Conservation (phyloP, 2,797 vertebrate species). For the Rhadinocentrus ornatus region DNA sequence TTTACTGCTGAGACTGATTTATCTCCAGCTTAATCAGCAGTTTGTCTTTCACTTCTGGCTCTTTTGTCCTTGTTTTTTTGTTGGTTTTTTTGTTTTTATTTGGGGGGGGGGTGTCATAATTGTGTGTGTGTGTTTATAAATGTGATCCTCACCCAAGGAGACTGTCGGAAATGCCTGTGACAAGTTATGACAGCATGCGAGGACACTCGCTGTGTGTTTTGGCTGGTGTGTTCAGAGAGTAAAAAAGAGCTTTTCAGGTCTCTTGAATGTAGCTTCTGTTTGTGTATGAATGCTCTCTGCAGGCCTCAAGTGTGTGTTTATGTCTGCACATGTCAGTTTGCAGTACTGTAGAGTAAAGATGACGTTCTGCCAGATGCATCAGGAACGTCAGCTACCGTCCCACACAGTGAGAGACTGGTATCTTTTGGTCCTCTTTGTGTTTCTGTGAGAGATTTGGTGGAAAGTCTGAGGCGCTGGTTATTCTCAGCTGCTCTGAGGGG, state of each 20-base stretch:
- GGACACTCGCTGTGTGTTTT: slow-evolving; percentile 63
- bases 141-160: slow-evolving; percentile 36
- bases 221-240: slow-evolving; percentile 40
- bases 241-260: slow-evolving; percentile 63
- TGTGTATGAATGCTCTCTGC: slow-evolving; percentile 42
- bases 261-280: slow-evolving; percentile 74
- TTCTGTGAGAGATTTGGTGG: slow-evolving; percentile 43
- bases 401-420: slow-evolving; percentile 45
- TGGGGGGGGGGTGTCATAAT: too few relatives aligned
- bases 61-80: slow-evolving; percentile 9
- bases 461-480: slow-evolving; percentile 62
- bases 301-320: slow-evolving; percentile 65
- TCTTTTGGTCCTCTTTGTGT: slow-evolving; percentile 52
- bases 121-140: slow-evolving; percentile 40
- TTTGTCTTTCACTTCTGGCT: slow-evolving; percentile 2
- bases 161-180: slow-evolving; percentile 70
- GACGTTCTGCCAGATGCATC: slow-evolving; percentile 60
- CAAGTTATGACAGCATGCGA: slow-evolving; percentile 73
- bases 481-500: slow-evolving; percentile 53
- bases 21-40: slow-evolving; percentile 16
- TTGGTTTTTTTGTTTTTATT: not conserved
- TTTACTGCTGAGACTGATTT: slow-evolving; percentile 33
- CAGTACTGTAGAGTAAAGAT: slow-evolving; percentile 45
- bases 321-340: slow-evolving; percentile 50
- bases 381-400: slow-evolving; percentile 44